Percentiles rank a stretch among this genome's conserved stretches.
Evolutionary conservation across 2,888 invertebrate species (phyloP).

Genomic region (Torymus auratus): DNA sequence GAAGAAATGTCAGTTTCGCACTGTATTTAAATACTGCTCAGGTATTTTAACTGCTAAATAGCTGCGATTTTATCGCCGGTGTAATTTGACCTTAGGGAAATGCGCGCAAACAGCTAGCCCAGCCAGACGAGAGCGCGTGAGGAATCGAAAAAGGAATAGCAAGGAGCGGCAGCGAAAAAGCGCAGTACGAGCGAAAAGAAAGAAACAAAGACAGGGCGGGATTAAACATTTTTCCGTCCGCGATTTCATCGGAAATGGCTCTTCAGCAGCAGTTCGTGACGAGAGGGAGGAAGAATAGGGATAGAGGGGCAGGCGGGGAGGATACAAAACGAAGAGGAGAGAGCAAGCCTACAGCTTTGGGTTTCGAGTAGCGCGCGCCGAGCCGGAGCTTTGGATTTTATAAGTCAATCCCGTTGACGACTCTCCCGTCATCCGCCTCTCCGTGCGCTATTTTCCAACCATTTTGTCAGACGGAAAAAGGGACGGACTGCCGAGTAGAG

Average conservation of each 20-base stretch:
- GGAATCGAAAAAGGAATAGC: neutral
- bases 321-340: neutral
- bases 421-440: neutral
- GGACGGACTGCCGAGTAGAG: no score
- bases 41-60: constrained; percentile 19
- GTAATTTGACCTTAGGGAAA: constrained; percentile 29
- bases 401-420: constrained; percentile 9
- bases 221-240: constrained; percentile 40
- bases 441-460: constrained; percentile 2
- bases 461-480: neutral
- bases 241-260: constrained; percentile 35
- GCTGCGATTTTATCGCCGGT: constrained; percentile 12
- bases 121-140: constrained; percentile 17
- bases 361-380: constrained; percentile 6
- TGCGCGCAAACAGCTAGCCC: neutral
- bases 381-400: neutral
- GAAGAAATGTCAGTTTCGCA: no score
- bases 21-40: neutral
- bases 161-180: no score
- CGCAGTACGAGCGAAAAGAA: neutral
- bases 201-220: neutral
- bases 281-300: neutral
- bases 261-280: constrained; percentile 7
- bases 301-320: no score
- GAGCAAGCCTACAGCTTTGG: neutral